Evolutionary conservation across 2,797 vertebrate species (phyloP), one percentile per base, ranked within the genome.

Genomic region (Myotis planiceps): DNA sequence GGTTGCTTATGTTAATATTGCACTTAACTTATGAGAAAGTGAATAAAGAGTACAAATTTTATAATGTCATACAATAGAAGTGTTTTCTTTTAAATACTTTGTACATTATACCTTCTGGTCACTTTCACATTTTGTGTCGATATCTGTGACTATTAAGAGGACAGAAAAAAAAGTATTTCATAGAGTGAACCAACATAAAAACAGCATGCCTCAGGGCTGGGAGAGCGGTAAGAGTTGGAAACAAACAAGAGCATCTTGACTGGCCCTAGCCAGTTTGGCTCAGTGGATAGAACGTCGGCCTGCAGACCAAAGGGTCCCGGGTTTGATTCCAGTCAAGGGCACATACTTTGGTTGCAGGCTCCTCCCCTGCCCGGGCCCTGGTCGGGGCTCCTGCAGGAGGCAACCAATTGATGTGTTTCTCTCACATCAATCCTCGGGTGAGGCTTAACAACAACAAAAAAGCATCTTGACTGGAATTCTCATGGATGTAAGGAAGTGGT

Each of bases 11-110:
- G 18, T 0, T 60, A 27, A 53, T 37, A n/a, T 25, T 47, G 32
- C 68, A 27, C 15, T 78, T 47, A 80, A 19, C 25, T 74, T 39
- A 69, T 13, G n/a, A 78, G 49, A 74, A 82, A 42, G n/a, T 0
- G 15, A 94, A 88, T 13, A 45, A 75, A 90, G 16, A 90, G 7
- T 58, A 49, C 18, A 71, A 5, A 60, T 88, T 71, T 82, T 55
- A 81, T 42, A 66, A n/a, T 78, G 7, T 21, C 8, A 69, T 81
- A 25, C 21, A 81, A 75, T 60, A 86, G 14, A 8, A 92, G 34
- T 23, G 6, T 13, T 84, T 89, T 87, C 69, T 81, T 89, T 94
- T 39, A 45, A 88, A 68, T 79, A 84, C 49, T 68, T 60, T 80
- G 65, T 47, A 78, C n/a, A 69, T 18, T 34, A 37, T 71, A 12